Evolutionary conservation across 2,797 vertebrate species (phyloP), one percentile per base, ranked within the genome.

Genomic region (Anisognathus igniventris): DNA sequence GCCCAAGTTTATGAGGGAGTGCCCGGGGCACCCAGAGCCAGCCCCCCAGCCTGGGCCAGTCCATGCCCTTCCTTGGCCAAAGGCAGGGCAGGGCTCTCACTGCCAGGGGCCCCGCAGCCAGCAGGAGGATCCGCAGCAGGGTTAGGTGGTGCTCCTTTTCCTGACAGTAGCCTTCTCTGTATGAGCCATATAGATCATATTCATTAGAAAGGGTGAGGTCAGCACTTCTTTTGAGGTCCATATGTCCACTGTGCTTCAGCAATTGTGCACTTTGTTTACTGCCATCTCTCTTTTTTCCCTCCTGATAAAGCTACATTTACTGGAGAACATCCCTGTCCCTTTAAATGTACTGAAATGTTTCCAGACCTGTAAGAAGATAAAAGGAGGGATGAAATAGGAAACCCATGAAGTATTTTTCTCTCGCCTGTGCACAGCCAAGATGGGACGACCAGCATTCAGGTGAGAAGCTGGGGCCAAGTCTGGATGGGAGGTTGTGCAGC

Each of bases 331-430:
- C 30, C 30, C 20, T 17, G 31, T 58, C 23, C 42, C 39, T 92
- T 90, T 78, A 82, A 84, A 93, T 5, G 1, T 57, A 76, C 66
- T 37, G 48, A 90, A 84, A 68, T 58, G 4, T 84, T 91, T 84
- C 66, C 57, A 95, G 60, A 67, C 25, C n/a, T 68, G 30, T 30
- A 27, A 64, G 57, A 75, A 74, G 44, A 62, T 65, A n/a, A 92
- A 72, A 90, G 22, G 66, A 93, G 14, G 51, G 27, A 45, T 95
- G 88, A 88, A 95, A 87, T n/a, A 94, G 75, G 66, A 93, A 92
- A 81, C 18, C 33, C 48, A 67, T 68, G 86, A 44, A 23, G 9
- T 65, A 14, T 65, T 86, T 88, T 78, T 77, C 22, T 30, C n/a
- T 86, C 73, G 33, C 40, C 39, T 68, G 14, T 50, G 58, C 15